phyloP scores from a whole-genome alignment of 2,888 invertebrate species.

The Eilema griseolum region DNA sequence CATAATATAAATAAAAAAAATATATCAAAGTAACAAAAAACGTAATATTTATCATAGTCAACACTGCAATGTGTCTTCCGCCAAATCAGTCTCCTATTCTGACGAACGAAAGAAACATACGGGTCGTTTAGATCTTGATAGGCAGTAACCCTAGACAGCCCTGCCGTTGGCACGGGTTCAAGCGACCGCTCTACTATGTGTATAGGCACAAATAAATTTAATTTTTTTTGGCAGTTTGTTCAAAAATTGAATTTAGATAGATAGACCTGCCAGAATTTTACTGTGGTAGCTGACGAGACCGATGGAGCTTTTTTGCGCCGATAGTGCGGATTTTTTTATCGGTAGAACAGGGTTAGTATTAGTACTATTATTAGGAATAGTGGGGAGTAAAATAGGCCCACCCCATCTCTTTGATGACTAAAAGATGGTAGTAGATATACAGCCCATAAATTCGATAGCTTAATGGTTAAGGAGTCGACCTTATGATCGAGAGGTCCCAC shows the following conservation, averaged over 20 bases:
- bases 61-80: not conserved
- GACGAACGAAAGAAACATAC: conserved; percentile 6
- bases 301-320: not conserved
- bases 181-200: conserved; percentile 16
- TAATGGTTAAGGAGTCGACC: too few species aligned
- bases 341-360: too few species aligned
- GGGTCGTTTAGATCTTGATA: conserved; percentile 21
- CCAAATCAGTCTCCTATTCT: not conserved
- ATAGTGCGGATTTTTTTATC: not conserved
- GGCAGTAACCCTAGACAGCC: conserved; percentile 21
- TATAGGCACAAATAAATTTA: conserved; percentile 19
- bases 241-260: conserved; percentile 28
- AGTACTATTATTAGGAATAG: too few species aligned
- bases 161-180: conserved; percentile 38
- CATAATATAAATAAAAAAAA: too few species aligned
- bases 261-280: not conserved
- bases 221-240: conserved; percentile 40
- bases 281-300: not conserved
- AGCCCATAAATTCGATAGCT: too few species aligned
- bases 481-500: too few species aligned
- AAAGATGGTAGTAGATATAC: too few species aligned
- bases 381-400: too few species aligned
- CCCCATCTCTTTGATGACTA: too few species aligned
- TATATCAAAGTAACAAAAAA: not conserved
- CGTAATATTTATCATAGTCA: not conserved